These are phyloP conservation scores for Scomber colias DNA, from an alignment of 2,113 vertebrate species.

Conservation along the genomic window DNA sequence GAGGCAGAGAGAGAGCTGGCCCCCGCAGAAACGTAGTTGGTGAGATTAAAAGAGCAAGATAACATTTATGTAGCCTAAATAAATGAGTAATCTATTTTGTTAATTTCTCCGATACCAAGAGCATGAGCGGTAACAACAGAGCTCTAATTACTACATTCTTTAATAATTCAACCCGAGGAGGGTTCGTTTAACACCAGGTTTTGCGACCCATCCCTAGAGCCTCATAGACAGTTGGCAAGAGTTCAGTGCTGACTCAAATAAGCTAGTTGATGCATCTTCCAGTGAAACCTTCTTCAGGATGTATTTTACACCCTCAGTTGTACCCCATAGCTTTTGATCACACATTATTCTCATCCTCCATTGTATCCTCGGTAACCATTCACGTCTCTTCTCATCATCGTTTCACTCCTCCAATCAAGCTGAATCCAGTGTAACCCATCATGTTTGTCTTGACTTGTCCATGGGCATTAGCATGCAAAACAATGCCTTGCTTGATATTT, in stretches of 20 bases:
- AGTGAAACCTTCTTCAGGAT: constrained; percentile 18
- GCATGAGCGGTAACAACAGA: neutral
- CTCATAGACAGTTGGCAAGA: neutral
- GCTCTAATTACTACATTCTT: neutral
- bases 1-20: no score
- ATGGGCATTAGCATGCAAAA: constrained; percentile 43
- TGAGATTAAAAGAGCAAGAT: no score
- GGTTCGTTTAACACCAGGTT: no score
- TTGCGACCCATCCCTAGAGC: no score
- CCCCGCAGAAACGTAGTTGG: no score
- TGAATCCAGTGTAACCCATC: constrained; percentile 4
- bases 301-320: constrained; percentile 24
- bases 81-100: no score
- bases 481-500: neutral
- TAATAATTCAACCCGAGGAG: neutral
- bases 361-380: constrained; percentile 7
- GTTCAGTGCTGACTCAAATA: neutral
- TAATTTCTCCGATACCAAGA: neutral
- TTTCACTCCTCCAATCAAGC: neutral
- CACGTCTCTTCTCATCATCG: constrained; percentile 18
- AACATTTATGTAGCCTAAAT: no score
- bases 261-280: constrained; percentile 1
- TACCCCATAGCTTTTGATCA: constrained; percentile 13
- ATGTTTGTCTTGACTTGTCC: constrained; percentile 32
- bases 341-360: constrained; percentile 15